A percentile compares a stretch with the other conserved stretches of the same genome.
Evolutionary conservation across 1,140 invertebrate genomes (phyloP).

Genomic region (Euschistus heros): DNA sequence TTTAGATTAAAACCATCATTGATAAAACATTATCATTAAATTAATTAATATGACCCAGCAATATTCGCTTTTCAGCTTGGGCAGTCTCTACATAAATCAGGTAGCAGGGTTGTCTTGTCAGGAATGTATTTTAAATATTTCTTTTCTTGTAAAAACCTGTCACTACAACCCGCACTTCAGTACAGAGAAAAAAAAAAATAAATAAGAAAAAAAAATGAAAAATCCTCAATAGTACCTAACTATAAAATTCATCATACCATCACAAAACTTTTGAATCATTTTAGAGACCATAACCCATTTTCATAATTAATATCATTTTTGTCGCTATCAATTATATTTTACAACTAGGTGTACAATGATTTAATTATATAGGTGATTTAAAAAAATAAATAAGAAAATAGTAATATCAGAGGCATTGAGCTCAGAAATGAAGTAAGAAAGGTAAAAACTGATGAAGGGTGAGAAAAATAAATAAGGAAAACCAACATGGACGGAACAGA

Average conservation of each 20-base stretch:
- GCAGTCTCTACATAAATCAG: not conserved
- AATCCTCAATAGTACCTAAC: not conserved
- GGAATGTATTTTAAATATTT: not conserved
- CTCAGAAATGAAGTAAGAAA: not conserved
- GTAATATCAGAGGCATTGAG: constrained; percentile 6
- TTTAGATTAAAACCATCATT: constrained; percentile 9
- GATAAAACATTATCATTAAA: not conserved
- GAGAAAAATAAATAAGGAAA: not conserved
- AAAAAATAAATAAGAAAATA: not conserved
- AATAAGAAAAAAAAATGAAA: not conserved
- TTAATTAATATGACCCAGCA: constrained; percentile 10
- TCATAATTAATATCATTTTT: not conserved
- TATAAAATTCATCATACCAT: constrained; percentile 4
- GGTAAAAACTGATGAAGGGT: not conserved
- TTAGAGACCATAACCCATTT: constrained; percentile 4
- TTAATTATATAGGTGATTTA: not conserved
- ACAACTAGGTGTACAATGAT: constrained; percentile 11
- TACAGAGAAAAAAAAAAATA: not conserved
- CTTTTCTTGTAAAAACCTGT: not conserved
- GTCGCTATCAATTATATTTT: constrained; percentile 5
- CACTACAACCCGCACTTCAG: not conserved
- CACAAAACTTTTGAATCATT: constrained; percentile 1
- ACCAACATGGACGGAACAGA: constrained; percentile 9
- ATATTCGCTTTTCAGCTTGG: not conserved
- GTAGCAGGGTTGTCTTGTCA: constrained; percentile 5